These are phyloP conservation scores for Herminia tarsipennalis DNA, from an alignment of 2,888 invertebrate genomes.

Conservation along the genomic window DNA sequence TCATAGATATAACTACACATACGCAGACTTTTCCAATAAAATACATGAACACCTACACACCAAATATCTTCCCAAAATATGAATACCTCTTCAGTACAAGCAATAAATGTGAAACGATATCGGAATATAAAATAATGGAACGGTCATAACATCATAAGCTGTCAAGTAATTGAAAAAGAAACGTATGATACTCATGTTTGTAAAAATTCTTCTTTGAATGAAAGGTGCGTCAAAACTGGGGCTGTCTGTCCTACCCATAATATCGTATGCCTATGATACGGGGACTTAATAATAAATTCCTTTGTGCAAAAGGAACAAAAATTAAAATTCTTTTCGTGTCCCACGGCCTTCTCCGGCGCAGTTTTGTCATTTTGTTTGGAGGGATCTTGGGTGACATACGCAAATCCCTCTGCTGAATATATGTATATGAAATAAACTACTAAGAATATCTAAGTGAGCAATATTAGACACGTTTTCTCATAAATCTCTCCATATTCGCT, in stretches of 20 bases:
- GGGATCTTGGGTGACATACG: slow-evolving; percentile 70
- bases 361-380: slow-evolving; percentile 75
- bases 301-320: slow-evolving; percentile 76
- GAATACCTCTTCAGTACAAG: slow-evolving; percentile 20
- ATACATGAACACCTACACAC: slow-evolving; percentile 3
- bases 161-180: slow-evolving; percentile 61
- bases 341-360: slow-evolving; percentile 63
- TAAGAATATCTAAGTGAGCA: slow-evolving; percentile 39
- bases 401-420: slow-evolving; percentile 57
- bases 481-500: slow-evolving; percentile 38
- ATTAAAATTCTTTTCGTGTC: slow-evolving; percentile 78
- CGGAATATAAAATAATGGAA: slow-evolving; percentile 39
- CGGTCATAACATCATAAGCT: slow-evolving; percentile 46
- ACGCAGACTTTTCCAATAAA: neutral
- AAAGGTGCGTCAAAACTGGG: slow-evolving; percentile 63
- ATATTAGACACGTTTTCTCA: slow-evolving; percentile 45
- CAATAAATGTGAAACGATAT: slow-evolving; percentile 36
- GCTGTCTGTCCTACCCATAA: slow-evolving; percentile 58
- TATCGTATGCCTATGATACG: slow-evolving; percentile 71
- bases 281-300: slow-evolving; percentile 78
- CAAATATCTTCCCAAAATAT: slow-evolving; percentile 16
- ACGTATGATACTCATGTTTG: slow-evolving; percentile 60
- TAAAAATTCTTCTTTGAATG: slow-evolving; percentile 64
- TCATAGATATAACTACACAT: neutral
- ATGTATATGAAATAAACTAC: slow-evolving; percentile 42